Evolutionary conservation across 2,113 vertebrate genomes (phyloP), one percentile per base, ranked within the genome.

Genomic region (Antennarius striatus): DNA sequence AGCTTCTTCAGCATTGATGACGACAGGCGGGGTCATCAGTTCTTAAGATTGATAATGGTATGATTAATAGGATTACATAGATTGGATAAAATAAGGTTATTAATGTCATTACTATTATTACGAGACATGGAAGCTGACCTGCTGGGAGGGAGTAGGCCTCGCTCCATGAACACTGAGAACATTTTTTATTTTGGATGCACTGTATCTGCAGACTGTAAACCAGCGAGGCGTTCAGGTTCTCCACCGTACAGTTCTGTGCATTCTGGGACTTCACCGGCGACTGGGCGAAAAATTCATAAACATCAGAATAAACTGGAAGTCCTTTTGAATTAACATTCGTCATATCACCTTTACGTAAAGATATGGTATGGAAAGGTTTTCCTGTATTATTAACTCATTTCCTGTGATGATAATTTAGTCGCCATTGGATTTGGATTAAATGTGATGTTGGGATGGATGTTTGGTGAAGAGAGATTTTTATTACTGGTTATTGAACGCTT

Each of bases 101-200:
- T 53, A 13, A 32, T 3, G 7, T 12, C 12, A 9, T 15, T 0
- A 5, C 8, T 54, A 42, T 15, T 0, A 5, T 9, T 54, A 42
- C 13, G 28, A 43, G 10, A 15, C 1, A 15, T 5, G 14, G 4
- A n/a, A 28, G 7, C 30, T 7, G 6, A 93, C 92, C 92, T 72
- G 71, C 28, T 48, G 82, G 87, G 42, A 93, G 62, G 0, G 28
- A 62, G 80, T 87, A 73, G 1, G 12, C 3, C 1, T 80, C 3
- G 28, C 92, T 91, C 83, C 56, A 77, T 0, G 57, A 56, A 52
- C 91, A 93, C 66, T 84, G 81, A 0, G 63, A 4, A 49, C 91
- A 93, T 0, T 61, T 14, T 0, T 0, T 0, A 14, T 48, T 89
- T 0, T 9, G 22, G 53, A 59, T 51, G 55, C 92, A 93, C 29